These are phyloP conservation scores for Drosophila testacea DNA, from an alignment of 2,888 invertebrate species.

Conservation along the genomic window DNA sequence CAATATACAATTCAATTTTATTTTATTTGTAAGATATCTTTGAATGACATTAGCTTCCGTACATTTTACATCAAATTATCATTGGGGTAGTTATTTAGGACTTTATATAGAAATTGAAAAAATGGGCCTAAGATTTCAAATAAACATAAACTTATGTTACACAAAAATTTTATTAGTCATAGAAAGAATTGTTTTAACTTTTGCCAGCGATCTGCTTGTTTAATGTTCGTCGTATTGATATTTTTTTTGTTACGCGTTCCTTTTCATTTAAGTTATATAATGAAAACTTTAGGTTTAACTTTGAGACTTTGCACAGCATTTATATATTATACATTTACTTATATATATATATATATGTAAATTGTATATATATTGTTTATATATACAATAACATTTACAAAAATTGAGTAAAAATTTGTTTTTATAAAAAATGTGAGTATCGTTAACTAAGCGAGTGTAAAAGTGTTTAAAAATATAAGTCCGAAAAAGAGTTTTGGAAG, in stretches of 20 bases:
- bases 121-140: not conserved
- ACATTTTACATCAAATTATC: too few species aligned
- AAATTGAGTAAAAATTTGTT: conserved; percentile 63
- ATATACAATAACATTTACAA: conserved; percentile 30
- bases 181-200: conserved; percentile 15
- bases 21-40: too few species aligned
- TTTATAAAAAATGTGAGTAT: conserved; percentile 58
- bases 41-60: too few species aligned
- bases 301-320: conserved; percentile 77
- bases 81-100: too few species aligned
- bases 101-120: too few species aligned
- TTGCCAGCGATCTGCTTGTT: conserved; percentile 6
- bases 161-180: conserved; percentile 6
- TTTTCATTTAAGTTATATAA: conserved; percentile 53
- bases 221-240: conserved; percentile 33
- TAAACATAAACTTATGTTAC: conserved; percentile 11
- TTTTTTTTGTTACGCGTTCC: conserved; percentile 38
- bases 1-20: too few species aligned
- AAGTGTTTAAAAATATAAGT: conserved; percentile 33
- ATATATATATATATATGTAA: conserved; percentile 29
- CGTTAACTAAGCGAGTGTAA: conserved; percentile 49
- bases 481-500: conserved; percentile 15
- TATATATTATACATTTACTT: conserved; percentile 60
- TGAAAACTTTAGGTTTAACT: conserved; percentile 75
- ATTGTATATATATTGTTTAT: conserved; percentile 35